These are phyloP conservation scores for Centruroides sculpturatus DNA, from an alignment of 1,140 invertebrate species.

Conservation along the genomic window DNA sequence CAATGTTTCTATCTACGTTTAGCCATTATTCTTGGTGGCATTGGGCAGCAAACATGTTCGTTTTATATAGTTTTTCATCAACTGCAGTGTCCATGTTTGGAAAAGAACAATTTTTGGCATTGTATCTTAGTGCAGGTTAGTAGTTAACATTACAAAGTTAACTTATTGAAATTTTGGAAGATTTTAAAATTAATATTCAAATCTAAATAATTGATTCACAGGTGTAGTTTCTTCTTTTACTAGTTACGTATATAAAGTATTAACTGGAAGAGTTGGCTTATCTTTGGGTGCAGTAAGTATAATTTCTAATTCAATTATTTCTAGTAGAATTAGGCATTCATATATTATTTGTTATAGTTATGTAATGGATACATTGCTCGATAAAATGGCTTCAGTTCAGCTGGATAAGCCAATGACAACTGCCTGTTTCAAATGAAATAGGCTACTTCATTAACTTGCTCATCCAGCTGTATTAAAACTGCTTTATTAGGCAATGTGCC, in stretches of 20 bases:
- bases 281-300: conserved; percentile 79
- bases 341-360: no score
- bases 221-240: conserved; percentile 69
- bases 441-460: no score
- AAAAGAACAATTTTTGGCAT: conserved; percentile 78
- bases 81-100: conserved; percentile 56
- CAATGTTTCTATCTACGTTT: conserved; percentile 84
- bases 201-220: conserved; percentile 14
- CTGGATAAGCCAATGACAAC: no score
- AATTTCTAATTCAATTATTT: no score
- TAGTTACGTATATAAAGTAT: conserved; percentile 65
- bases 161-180: background rate
- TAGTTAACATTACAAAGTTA: background rate
- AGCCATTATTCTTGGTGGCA: conserved; percentile 80
- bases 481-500: no score
- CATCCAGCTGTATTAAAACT: no score
- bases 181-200: background rate
- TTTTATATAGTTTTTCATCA: conserved; percentile 62
- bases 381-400: no score
- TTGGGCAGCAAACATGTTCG: conserved; percentile 88
- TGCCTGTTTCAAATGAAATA: no score
- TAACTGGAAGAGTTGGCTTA: conserved; percentile 44
- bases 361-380: no score
- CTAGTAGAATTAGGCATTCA: no score
- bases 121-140: conserved; percentile 66